These are phyloP conservation scores for Macaca nemestrina DNA, from an alignment of 2,113 vertebrate species.

Conservation along the genomic window DNA sequence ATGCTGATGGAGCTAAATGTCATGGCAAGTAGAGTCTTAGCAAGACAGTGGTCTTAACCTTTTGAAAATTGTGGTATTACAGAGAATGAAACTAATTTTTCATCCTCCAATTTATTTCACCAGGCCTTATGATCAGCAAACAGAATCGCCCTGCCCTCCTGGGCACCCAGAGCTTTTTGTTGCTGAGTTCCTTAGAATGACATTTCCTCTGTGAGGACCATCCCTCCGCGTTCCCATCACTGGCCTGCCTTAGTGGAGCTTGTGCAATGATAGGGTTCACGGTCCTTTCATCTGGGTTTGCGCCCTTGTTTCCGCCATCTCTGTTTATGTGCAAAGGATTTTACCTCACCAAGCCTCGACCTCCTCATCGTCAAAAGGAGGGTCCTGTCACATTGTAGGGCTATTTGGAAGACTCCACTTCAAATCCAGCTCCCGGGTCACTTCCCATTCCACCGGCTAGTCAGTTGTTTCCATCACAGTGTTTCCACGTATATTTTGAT, in stretches of 20 bases:
- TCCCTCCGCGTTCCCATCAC: not conserved
- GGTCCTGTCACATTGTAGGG: not conserved
- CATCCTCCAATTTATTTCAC: not conserved
- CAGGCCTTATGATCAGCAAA: not conserved
- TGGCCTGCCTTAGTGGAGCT: not conserved
- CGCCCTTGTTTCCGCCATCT: accelerated
- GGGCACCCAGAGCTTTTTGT: accelerated
- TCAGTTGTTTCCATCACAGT: accelerated
- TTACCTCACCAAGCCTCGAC: not conserved
- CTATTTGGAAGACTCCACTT: too few species aligned
- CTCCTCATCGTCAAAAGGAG: not conserved
- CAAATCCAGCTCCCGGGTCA: not conserved
- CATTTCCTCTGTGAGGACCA: not conserved
- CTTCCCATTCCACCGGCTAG: not conserved
- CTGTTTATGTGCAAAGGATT: not conserved
- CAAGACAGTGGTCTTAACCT: not conserved
- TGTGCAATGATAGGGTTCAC: too few species aligned
- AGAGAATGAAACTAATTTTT: not conserved
- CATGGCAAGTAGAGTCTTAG: not conserved
- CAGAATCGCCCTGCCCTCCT: not conserved
- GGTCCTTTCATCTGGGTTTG: not conserved
- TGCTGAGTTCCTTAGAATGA: not conserved
- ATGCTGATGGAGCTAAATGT: accelerated
- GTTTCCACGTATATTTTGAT: not conserved
- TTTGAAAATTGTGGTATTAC: not conserved